phyloP scores from a whole-genome alignment of 2,113 vertebrate species.

The Zootoca vivipara region DNA sequence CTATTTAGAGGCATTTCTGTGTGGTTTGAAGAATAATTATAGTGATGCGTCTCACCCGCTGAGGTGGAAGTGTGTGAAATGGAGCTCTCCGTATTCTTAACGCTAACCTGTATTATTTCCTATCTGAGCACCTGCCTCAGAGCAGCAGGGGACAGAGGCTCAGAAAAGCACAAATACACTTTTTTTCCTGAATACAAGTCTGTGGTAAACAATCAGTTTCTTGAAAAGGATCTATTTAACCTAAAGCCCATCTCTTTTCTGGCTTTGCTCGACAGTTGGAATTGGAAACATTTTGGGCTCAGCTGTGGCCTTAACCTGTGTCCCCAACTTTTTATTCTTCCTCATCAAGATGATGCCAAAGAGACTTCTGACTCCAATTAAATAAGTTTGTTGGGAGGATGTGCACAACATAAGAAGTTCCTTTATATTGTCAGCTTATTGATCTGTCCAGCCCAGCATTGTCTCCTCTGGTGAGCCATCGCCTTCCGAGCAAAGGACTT shows the following conservation, averaged over 20 bases:
- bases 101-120: slow-evolving; percentile 1
- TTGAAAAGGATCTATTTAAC: slow-evolving; percentile 3
- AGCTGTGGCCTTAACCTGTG: background rate
- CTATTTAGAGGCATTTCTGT: background rate
- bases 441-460: background rate
- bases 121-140: background rate
- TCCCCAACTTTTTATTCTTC: background rate
- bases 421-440: background rate
- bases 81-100: background rate
- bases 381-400: background rate
- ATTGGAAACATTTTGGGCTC: background rate
- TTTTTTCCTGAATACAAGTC: slow-evolving; percentile 5
- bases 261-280: background rate
- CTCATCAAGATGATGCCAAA: background rate
- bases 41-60: background rate
- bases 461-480: background rate
- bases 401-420: background rate
- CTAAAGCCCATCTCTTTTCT: slow-evolving; percentile 2
- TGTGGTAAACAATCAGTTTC: slow-evolving; percentile 13
- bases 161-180: background rate
- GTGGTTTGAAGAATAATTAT: slow-evolving; percentile 14
- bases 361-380: background rate
- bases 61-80: background rate
- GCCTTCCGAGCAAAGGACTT: background rate
- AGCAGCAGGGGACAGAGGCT: slow-evolving; percentile 10